These are phyloP conservation scores for Pogonognathellus flavescens DNA, from an alignment of 1,140 invertebrate species.

Conservation along the genomic window DNA sequence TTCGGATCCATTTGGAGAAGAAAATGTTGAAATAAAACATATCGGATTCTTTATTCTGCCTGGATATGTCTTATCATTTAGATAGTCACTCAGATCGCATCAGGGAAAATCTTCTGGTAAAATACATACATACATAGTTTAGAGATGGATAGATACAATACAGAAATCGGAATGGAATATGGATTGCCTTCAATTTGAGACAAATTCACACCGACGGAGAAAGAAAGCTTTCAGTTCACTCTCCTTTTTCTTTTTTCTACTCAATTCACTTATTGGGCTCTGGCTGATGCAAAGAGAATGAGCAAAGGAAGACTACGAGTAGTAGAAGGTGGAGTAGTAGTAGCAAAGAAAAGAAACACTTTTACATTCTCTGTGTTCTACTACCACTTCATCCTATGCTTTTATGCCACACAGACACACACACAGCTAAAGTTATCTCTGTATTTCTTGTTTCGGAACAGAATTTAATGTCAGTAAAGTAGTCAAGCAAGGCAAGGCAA, in stretches of 20 bases:
- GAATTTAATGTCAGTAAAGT: slow-evolving; percentile 30
- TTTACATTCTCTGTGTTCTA: slow-evolving; percentile 37
- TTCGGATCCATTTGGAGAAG: slow-evolving; percentile 17
- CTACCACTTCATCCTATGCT: not conserved
- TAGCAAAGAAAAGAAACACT: slow-evolving; percentile 30
- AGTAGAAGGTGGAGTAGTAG: not conserved
- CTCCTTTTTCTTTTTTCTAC: slow-evolving; percentile 21
- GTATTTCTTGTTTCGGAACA: not conserved
- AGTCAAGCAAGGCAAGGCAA: not conserved
- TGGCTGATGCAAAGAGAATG: not conserved
- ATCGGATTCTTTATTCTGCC: slow-evolving; percentile 32
- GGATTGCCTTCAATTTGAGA: slow-evolving; percentile 60
- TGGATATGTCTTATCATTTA: not conserved
- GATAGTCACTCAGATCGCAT: slow-evolving; percentile 47
- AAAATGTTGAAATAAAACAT: slow-evolving; percentile 61
- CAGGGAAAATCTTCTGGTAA: slow-evolving; percentile 15
- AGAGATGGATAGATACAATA: slow-evolving; percentile 46
- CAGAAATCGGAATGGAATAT: slow-evolving; percentile 53
- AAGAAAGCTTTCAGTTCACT: slow-evolving; percentile 46
- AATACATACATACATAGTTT: slow-evolving; percentile 40
- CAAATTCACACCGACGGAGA: slow-evolving; percentile 50
- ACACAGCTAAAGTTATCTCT: not conserved
- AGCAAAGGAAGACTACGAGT: not conserved
- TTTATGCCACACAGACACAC: too few species aligned
- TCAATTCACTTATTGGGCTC: slow-evolving; percentile 34